phyloP scores from a whole-genome alignment of 1,140 invertebrate genomes.

The Hirudo medicinalis region DNA sequence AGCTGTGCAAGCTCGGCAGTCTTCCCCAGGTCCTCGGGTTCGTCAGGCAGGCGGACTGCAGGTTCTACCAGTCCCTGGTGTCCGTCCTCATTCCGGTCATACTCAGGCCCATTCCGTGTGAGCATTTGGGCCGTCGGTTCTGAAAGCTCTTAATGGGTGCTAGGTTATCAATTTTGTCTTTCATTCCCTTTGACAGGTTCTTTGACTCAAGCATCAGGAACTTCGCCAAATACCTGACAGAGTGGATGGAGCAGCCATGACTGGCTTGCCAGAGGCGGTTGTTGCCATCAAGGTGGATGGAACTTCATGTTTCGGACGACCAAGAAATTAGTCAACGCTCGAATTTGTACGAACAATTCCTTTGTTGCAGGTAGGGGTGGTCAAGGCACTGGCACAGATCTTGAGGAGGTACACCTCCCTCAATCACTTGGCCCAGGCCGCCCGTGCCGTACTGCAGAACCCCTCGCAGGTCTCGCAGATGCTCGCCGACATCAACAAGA shows the following conservation, averaged over 20 bases:
- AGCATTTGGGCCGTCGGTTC: constrained; percentile 14
- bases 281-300: constrained; percentile 59
- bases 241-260: constrained; percentile 74
- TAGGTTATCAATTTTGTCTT: background rate
- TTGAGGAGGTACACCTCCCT: constrained; percentile 87
- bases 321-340: background rate
- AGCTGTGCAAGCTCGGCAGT: constrained; percentile 46
- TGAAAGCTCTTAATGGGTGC: constrained; percentile 8
- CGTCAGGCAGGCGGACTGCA: constrained; percentile 68
- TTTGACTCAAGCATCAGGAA: constrained; percentile 80
- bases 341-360: background rate
- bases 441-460: constrained; percentile 86
- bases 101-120: constrained; percentile 76
- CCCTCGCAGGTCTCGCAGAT: constrained; percentile 89
- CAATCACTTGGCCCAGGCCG: constrained; percentile 94
- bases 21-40: constrained; percentile 52
- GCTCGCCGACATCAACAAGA: constrained; percentile 86
- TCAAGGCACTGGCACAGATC: constrained; percentile 84
- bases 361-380: constrained; percentile 49
- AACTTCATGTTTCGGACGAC: background rate
- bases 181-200: constrained; percentile 48
- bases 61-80: constrained; percentile 88
- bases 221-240: constrained; percentile 80
- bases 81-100: constrained; percentile 92
- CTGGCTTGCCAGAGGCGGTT: constrained; percentile 68